Base-by-base conservation (phyloP, 2,888 invertebrate species). In the Agrochola lychnidis region DNA sequence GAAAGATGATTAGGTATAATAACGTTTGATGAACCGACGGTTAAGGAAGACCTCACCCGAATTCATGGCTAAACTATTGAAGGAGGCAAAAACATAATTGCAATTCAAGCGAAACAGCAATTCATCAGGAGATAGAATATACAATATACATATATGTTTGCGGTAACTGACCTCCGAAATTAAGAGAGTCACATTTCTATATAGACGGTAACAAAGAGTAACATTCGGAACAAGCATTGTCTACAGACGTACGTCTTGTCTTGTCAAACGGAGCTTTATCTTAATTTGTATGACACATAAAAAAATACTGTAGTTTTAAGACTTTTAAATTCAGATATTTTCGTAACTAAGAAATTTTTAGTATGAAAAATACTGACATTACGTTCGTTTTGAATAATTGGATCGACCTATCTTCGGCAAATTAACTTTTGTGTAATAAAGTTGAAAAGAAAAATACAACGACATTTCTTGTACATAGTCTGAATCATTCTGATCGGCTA, bases 121-220 rank as follows among this genome's bases (percentile, higher is more conserved):
- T 70, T 76, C 77, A 79, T 84, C 73, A 64, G 61, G 25, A 45
- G 30, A 73, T 79, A 12, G 2, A 36, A 77, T 63, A 76, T 57
- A 40, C 67, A 30, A 16, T 57, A 61, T 36, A n/a, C 57, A 56
- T 67, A 79, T 19, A 64, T 61, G 25, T 75, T 66, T 59, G 75
- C 82, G 84, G 84, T 83, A 80, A 80, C 40, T 83, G 88, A 88
- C 81, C 89, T 79, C 80, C 66, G 56, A 79, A 81, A 48, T 76
- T 64, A 78, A 74, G 36, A 68, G 63, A 59, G 64, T 57, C 62
- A 66, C 57, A 73, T 72, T 70, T 22, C 25, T 77, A 10, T 76
- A 63, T 30, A 77, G 66, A 78, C 40, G n/a, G n/a, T 51, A 68
- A 61, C 53, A 80, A 63, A 76, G 70, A 83, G 73, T 66, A 56